phyloP scores from a whole-genome alignment of 2,113 vertebrate species.

The Eulemur macaco region DNA sequence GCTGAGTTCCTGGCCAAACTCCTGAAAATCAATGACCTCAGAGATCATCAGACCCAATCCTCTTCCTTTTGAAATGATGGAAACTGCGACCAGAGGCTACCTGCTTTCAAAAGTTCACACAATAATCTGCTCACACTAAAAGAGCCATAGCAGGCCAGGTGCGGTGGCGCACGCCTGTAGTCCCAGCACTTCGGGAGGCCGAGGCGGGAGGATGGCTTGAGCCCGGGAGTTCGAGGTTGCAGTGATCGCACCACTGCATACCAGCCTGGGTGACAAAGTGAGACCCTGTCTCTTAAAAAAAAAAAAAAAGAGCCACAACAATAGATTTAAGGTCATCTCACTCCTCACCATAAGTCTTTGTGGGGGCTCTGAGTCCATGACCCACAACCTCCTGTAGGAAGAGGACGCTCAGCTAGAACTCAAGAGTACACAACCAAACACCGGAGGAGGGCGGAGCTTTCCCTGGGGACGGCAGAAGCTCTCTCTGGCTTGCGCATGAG shows the following conservation, averaged over 20 bases:
- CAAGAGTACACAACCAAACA: not conserved
- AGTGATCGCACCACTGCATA: too few relatives aligned
- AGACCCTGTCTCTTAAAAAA: too few relatives aligned
- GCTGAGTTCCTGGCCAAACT: not conserved
- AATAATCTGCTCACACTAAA: not conserved
- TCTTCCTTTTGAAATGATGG: not conserved
- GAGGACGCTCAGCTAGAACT: not conserved
- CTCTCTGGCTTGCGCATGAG: not conserved
- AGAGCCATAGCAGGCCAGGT: too few relatives aligned
- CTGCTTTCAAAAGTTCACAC: not conserved
- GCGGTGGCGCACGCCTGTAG: too few relatives aligned
- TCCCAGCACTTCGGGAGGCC: too few relatives aligned
- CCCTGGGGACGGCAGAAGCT: not conserved
- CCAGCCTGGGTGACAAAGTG: too few relatives aligned
- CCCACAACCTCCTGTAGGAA: not conserved
- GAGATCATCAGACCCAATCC: not conserved
- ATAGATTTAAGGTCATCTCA: not conserved
- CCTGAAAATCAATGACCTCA: not conserved
- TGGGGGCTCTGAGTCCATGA: not conserved
- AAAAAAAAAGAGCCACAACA: not conserved
- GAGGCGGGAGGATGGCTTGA: too few relatives aligned
- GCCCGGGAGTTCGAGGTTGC: too few relatives aligned
- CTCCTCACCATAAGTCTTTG: not conserved
- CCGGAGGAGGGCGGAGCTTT: not conserved
- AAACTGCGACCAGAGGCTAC: not conserved